A percentile compares a stretch with the other conserved stretches of the same genome.
These are phyloP conservation scores for Drosophila melanica DNA, from an alignment of 1,140 invertebrate genomes.

Conservation along the genomic window DNA sequence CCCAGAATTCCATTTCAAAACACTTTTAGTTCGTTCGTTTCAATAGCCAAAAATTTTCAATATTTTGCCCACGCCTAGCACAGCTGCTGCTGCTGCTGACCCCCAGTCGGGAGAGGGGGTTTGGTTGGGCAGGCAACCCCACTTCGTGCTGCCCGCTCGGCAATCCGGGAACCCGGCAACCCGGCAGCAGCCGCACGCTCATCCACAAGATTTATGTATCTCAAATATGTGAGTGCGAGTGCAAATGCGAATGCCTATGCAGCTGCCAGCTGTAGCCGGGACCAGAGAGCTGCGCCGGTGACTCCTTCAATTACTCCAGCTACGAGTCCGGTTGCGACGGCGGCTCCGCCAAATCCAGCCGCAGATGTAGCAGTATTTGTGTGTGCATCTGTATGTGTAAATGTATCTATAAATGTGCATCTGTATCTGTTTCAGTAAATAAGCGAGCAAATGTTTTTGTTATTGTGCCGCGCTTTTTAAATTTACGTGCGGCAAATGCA, in stretches of 20 bases:
- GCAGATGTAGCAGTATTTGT: slow-evolving; percentile 50
- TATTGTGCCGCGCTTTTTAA: slow-evolving; percentile 80
- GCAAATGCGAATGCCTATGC: slow-evolving; percentile 67
- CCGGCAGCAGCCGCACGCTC: slow-evolving; percentile 65
- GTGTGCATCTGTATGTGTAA: slow-evolving; percentile 4
- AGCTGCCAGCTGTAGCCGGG: slow-evolving; percentile 41
- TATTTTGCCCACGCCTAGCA: slow-evolving; percentile 18
- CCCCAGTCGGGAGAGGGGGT: slow-evolving; percentile 21
- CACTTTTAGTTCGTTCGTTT: background rate
- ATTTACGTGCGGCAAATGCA: slow-evolving; percentile 82
- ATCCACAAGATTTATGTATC: slow-evolving; percentile 81
- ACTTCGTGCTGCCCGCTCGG: slow-evolving; percentile 35
- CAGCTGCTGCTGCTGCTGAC: slow-evolving; percentile 37
- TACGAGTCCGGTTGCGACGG: slow-evolving; percentile 8
- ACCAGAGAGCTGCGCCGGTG: slow-evolving; percentile 23
- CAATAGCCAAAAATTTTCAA: slow-evolving; percentile 13
- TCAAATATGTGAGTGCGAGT: slow-evolving; percentile 68
- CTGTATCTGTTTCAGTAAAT: slow-evolving; percentile 29
- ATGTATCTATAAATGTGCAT: slow-evolving; percentile 1
- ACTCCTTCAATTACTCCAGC: slow-evolving; percentile 54
- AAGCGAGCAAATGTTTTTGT: slow-evolving; percentile 71
- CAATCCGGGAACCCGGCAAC: slow-evolving; percentile 31
- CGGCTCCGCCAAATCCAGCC: slow-evolving; percentile 31
- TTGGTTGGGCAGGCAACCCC: slow-evolving; percentile 31
- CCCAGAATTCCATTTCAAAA: background rate